A percentile compares a stretch with the other conserved stretches of the same genome.
Evolutionary conservation across 2,797 vertebrate species (phyloP).

Genomic region (Odontamblyopus lacepedii): DNA sequence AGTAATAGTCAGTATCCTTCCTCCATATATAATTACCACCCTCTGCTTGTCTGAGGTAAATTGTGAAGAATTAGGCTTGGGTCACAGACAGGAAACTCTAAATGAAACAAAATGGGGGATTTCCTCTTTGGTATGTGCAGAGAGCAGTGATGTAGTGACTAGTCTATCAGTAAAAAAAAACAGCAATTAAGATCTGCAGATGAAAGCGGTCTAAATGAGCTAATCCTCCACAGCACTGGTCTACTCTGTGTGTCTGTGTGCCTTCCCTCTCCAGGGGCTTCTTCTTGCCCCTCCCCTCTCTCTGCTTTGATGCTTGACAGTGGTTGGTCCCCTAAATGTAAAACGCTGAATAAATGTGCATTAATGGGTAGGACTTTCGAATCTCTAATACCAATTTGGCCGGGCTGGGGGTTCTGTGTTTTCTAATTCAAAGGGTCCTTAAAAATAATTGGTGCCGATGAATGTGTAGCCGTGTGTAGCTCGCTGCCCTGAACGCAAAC

Average conservation of each 20-base stretch:
- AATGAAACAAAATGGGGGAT: slow-evolving; percentile 30
- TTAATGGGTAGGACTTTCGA: slow-evolving; percentile 62
- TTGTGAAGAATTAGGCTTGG: slow-evolving; percentile 3
- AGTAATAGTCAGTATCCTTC: not conserved
- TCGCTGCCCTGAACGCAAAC: not conserved
- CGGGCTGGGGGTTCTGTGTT: slow-evolving; percentile 25
- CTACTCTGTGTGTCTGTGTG: slow-evolving; percentile 32
- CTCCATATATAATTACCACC: not conserved
- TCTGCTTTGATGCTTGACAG: slow-evolving; percentile 67
- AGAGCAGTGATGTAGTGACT: slow-evolving; percentile 31
- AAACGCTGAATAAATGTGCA: slow-evolving; percentile 63
- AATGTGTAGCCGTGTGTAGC: slow-evolving; percentile 26
- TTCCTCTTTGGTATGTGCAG: slow-evolving; percentile 24
- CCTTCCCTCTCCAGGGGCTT: slow-evolving; percentile 49
- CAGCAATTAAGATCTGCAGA: slow-evolving; percentile 77
- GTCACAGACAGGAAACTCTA: slow-evolving; percentile 7
- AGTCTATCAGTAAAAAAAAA: slow-evolving; percentile 60
- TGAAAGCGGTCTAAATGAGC: slow-evolving; percentile 73
- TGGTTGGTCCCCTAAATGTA: slow-evolving; percentile 56
- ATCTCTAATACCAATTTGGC: slow-evolving; percentile 61
- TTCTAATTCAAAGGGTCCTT: slow-evolving; percentile 38
- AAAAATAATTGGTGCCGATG: not conserved
- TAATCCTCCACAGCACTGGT: slow-evolving; percentile 64
- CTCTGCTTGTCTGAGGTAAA: not conserved
- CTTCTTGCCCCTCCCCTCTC: slow-evolving; percentile 57